A percentile compares a stretch with the other conserved stretches of the same genome.
Conservation (phyloP, 2,797 vertebrate species). For the Ptychobarbus kaznakovi region DNA sequence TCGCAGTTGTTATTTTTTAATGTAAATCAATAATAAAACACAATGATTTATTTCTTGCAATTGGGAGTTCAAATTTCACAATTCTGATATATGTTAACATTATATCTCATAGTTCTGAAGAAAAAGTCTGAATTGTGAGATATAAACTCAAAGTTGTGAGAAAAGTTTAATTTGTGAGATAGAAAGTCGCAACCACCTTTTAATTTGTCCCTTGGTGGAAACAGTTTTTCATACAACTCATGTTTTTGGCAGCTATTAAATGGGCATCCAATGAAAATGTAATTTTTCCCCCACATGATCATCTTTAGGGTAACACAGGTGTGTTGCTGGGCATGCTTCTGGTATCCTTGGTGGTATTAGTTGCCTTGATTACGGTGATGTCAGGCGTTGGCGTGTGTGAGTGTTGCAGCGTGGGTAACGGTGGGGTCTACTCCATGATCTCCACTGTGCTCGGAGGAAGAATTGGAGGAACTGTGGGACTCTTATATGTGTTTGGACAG, state of each 20-base stretch:
- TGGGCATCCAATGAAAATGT: background rate
- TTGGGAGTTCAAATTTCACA: background rate
- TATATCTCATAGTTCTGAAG: background rate
- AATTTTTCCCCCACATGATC: background rate
- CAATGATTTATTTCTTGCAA: background rate
- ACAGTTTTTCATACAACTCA: background rate
- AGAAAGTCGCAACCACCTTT: background rate
- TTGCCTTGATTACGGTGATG: slow-evolving; percentile 92
- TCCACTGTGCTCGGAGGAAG: slow-evolving; percentile 90
- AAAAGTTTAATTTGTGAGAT: background rate
- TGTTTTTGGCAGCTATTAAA: background rate
- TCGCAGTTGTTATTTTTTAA: background rate
- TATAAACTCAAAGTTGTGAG: background rate
- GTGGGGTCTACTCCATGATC: slow-evolving; percentile 96
- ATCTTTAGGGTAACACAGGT: slow-evolving; percentile 91
- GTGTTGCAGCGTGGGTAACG: slow-evolving; percentile 84
- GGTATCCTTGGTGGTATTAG: slow-evolving; percentile 89
- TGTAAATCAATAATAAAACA: too few species aligned
- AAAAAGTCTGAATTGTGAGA: background rate
- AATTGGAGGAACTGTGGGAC: slow-evolving; percentile 89
- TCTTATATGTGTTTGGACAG: slow-evolving; percentile 97
- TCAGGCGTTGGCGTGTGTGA: slow-evolving; percentile 92
- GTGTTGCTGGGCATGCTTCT: slow-evolving; percentile 90
- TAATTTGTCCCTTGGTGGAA: background rate
- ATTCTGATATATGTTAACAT: background rate